Evolutionary conservation across 2,888 invertebrate species (phyloP).

Genomic region (Cephalotes varians): DNA sequence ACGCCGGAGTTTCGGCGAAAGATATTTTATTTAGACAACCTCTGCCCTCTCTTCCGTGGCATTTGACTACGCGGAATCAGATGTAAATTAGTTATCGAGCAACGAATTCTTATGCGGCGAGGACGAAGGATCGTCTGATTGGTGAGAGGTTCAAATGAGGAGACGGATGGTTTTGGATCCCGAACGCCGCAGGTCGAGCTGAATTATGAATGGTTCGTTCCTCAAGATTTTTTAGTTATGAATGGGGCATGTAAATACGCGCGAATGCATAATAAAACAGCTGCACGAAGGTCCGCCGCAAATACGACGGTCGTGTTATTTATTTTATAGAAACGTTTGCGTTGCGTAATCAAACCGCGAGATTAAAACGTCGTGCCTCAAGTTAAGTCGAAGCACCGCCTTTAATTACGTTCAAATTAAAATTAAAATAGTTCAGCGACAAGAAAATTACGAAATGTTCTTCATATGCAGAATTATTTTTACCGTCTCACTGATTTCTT

Average conservation of each 20-base stretch:
- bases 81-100: conserved; percentile 67
- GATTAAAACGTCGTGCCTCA: conserved; percentile 48
- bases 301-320: conserved; percentile 33
- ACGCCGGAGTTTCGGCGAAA: conserved; percentile 54
- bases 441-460: conserved; percentile 10
- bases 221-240: conserved; percentile 50
- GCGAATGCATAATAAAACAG: conserved; percentile 55
- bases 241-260: conserved; percentile 50
- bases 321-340: conserved; percentile 54
- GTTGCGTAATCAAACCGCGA: conserved; percentile 43
- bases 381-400: conserved; percentile 29
- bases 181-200: neutral
- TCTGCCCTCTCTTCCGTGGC: conserved; percentile 22
- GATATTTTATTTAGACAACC: conserved; percentile 69
- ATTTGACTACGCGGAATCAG: conserved; percentile 1
- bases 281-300: neutral
- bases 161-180: conserved; percentile 23
- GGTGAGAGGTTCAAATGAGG: conserved; percentile 28
- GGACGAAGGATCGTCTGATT: conserved; percentile 20
- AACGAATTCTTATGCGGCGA: conserved; percentile 29
- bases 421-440: conserved; percentile 32
- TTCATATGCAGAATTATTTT: conserved; percentile 19
- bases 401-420: conserved; percentile 46
- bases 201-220: conserved; percentile 52
- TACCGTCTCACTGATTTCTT: neutral